Base-by-base conservation (phyloP, 1,140 invertebrate species). In the Sinella curviseta region DNA sequence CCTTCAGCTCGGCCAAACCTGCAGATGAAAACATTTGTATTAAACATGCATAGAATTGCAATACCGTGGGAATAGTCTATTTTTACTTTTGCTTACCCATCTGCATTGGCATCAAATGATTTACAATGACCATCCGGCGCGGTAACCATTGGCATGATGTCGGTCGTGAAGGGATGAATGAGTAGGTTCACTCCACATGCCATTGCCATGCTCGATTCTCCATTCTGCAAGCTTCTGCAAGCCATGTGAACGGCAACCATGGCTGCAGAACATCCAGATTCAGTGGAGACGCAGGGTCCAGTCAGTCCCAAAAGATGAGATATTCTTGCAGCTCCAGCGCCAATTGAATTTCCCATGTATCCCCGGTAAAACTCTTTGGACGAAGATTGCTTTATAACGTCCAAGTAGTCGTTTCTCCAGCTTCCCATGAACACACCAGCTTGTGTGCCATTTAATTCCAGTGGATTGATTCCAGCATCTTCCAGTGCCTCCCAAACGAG, bases 401-500 rank as follows among this genome's bases (percentile, higher is more conserved):
- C 74, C 20, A 36, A 14, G 74, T 75, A 75, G 74, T 75, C 74
- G 34, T 75, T 36, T 3, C 8, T 20, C 74, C 74, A 75, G 31
- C 8, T 31, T 70, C 65, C 65, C 24, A 70, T 14, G 24, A 70
- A 70, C 8, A 70, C 8, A 30, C 14, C 57, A 17, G 57, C 24
- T 60, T 26, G 57, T 16, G 57, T n/a, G 12, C 57, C 57, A n/a
- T 54, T 60, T 16, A 65, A 26, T n/a, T 14, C 24, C 16, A n/a
- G 57, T 17, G 80, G 80, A 35, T 81, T 76, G 26, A 81, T 78
- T 0, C 48, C 74, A 3, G 80, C 70, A 34, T 92, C 91, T 83
- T 90, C 85, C 55, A 92, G 89, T 1, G 90, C 88, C 86, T 92
- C 91, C 85, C 90, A 89, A 4, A 90, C 86, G 2, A 89, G 87